Evolutionary conservation across 2,888 invertebrate genomes (phyloP), one percentile per base, ranked within the genome.

Genomic region (Chymomyza procnemis): DNA sequence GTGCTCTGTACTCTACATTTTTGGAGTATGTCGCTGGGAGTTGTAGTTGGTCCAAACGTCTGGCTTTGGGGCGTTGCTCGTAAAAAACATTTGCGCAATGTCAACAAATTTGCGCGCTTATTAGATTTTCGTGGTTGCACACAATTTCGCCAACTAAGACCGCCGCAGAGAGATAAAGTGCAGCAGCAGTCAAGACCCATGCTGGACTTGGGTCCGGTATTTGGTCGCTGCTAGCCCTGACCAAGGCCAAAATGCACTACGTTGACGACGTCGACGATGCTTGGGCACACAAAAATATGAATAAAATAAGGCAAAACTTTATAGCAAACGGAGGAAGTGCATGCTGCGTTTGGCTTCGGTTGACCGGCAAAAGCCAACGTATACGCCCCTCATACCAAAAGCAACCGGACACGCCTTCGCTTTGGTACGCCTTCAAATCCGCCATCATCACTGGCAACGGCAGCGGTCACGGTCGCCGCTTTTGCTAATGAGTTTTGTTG

Each of bases 41-140:
- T 46, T 65, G 41, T 3, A 30, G n/a, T 46, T 21, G 52, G 34
- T 4, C 18, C 18, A 4, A 18, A 50, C 19, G 54, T 18, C 21
- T 54, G 54, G 54, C 21, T 54, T 19, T 54, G 9, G 56, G 63
- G 66, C 63, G 66, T 26, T 19, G 76, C 66, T 80, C 77, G 80
- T 85, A 83, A 83, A 83, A 83, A 83, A 83, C 85, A 85, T 85
- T 84, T 84, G 83, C 83, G 86, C 86, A 81, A 85, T 84, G 83
- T 84, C 83, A 84, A 84, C 86, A 84, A 84, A 84, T 84, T 84
- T 84, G 83, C 81, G 81, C 84, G 83, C 83, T 85, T 84, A 84
- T 84, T 84, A 84, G 83, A 84, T 84, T 84, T 84, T 84, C 86
- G 86, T 84, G 83, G 83, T 80, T 80, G 84, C 86, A 84, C 83